A percentile compares a stretch with the other conserved stretches of the same genome.
Evolutionary conservation across 1,140 invertebrate species (phyloP).

Genomic region (Episyrphus balteatus): DNA sequence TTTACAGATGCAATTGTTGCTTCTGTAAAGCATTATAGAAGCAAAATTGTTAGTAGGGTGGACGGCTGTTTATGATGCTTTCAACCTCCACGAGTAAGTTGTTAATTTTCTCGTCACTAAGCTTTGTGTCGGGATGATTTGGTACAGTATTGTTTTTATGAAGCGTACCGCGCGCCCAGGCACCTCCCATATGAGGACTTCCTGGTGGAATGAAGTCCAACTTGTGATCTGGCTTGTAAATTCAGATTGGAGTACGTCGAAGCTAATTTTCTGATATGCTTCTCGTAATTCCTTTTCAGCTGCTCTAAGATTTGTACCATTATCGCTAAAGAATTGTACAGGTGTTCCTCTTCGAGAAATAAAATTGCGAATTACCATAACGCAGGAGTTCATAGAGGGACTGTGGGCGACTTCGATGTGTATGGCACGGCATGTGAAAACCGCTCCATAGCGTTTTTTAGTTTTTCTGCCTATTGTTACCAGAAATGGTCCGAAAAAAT

Average conservation of each 20-base stretch:
- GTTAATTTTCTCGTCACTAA: not conserved
- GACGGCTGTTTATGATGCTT: slow-evolving; percentile 5
- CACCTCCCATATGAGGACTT: slow-evolving; percentile 6
- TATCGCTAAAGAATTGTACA: not conserved
- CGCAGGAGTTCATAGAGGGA: not conserved
- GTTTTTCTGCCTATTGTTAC: not conserved
- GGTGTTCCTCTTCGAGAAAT: not conserved
- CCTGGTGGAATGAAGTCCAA: not conserved
- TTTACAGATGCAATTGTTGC: too few species aligned
- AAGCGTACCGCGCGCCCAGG: slow-evolving; percentile 10
- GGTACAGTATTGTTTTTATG: not conserved
- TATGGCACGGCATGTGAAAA: slow-evolving; percentile 24
- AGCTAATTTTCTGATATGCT: not conserved
- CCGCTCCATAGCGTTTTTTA: slow-evolving; percentile 15
- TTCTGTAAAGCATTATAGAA: too few species aligned
- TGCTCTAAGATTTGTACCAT: not conserved
- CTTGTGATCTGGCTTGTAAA: not conserved
- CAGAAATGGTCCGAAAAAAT: not conserved
- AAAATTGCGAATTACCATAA: not conserved
- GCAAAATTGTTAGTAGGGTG: too few species aligned
- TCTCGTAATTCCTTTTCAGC: not conserved
- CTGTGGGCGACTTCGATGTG: slow-evolving; percentile 7
- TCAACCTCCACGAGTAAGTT: not conserved
- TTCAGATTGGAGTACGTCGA: not conserved
- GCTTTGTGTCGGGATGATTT: not conserved